A percentile compares a stretch with the other conserved stretches of the same genome.
Conservation (phyloP, 2,113 vertebrate genomes). For the Morone saxatilis region DNA sequence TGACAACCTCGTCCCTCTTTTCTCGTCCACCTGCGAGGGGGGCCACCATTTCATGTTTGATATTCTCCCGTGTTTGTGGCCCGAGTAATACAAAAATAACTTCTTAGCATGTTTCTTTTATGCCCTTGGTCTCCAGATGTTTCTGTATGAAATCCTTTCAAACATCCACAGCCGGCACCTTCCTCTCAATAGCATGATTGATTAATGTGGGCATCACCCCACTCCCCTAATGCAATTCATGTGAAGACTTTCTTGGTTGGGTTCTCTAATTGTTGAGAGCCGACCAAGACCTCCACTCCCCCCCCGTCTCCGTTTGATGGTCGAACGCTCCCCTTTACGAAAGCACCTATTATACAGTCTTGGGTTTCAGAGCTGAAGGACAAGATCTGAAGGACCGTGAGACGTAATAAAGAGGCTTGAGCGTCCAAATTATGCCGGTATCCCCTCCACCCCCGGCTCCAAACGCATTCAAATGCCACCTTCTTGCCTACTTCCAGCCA, state of each 20-base stretch:
- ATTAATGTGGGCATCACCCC: conserved; percentile 40
- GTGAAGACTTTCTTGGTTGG: conserved; percentile 44
- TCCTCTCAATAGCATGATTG: conserved; percentile 15
- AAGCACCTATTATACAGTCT: too few species aligned
- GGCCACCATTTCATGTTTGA: conserved; percentile 46
- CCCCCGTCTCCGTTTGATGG: too few species aligned
- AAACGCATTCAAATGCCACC: too few species aligned
- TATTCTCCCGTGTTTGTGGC: conserved; percentile 43
- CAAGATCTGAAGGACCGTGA: too few species aligned
- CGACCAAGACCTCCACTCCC: too few species aligned
- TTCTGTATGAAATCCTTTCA: conserved; percentile 40
- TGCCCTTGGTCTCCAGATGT: conserved; percentile 39
- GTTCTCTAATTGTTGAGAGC: conserved; percentile 33
- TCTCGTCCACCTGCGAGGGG: conserved; percentile 22
- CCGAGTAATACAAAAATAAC: conserved; percentile 41
- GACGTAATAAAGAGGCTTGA: too few species aligned
- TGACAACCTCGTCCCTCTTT: conserved; percentile 51
- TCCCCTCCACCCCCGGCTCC: too few species aligned
- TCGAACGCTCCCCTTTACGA: too few species aligned
- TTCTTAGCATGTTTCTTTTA: conserved; percentile 44
- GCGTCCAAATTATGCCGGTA: too few species aligned
- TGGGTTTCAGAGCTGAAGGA: too few species aligned
- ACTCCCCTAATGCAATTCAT: too few species aligned
- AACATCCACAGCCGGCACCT: conserved; percentile 11
- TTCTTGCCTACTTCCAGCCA: too few species aligned